phyloP scores from a whole-genome alignment of 2,888 invertebrate genomes.

The Galerucella calmariensis region DNA sequence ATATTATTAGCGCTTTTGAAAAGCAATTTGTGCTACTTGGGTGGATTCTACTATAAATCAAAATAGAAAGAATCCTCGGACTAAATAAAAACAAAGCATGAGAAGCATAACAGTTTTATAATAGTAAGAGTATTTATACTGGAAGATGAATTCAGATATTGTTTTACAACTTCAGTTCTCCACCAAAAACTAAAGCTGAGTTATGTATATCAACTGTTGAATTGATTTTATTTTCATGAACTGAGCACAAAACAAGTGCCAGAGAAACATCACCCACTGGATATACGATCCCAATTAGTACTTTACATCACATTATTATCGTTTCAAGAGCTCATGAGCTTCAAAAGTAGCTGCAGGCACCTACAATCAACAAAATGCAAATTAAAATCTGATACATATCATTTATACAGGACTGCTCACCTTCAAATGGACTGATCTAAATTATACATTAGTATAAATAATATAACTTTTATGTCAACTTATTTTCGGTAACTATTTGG shows the following conservation, averaged over 20 bases:
- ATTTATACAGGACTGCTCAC: neutral
- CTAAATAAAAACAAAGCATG: too few species aligned
- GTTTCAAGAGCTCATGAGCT: constrained; percentile 28
- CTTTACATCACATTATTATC: constrained; percentile 34
- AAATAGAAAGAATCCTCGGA: too few species aligned
- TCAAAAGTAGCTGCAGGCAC: constrained; percentile 26
- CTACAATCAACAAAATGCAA: constrained; percentile 26
- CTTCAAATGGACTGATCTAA: neutral
- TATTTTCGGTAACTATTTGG: too few species aligned
- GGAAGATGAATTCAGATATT: too few species aligned
- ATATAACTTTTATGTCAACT: too few species aligned
- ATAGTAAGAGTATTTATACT: too few species aligned
- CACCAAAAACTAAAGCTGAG: neutral
- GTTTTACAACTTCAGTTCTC: too few species aligned
- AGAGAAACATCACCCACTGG: constrained; percentile 16
- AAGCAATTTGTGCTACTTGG: too few species aligned
- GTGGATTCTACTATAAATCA: too few species aligned
- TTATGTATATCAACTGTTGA: neutral
- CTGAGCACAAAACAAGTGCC: constrained; percentile 1
- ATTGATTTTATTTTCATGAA: constrained; percentile 3
- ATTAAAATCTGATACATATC: constrained; percentile 26
- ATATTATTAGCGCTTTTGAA: too few species aligned
- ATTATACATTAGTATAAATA: neutral
- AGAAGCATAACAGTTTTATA: too few species aligned
- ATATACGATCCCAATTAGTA: constrained; percentile 26